Conservation (phyloP, 2,113 vertebrate genomes). For the Ictalurus punctatus region DNA sequence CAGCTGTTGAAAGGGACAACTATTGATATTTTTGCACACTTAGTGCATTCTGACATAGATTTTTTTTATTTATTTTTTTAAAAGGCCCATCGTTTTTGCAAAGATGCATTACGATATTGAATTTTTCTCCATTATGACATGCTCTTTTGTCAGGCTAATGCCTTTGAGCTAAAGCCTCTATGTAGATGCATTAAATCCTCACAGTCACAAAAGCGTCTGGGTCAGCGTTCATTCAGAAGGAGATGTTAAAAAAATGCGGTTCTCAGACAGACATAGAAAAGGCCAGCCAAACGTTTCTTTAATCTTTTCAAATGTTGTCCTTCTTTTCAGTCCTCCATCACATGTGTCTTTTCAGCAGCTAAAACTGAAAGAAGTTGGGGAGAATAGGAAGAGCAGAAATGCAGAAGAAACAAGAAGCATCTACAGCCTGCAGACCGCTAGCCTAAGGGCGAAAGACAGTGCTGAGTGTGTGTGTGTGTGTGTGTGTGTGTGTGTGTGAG, state of each 20-base stretch:
- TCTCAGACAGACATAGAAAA: slow-evolving; percentile 35
- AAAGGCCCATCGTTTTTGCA: not conserved
- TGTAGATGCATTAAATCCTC: slow-evolving; percentile 44
- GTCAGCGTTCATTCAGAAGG: slow-evolving; percentile 32
- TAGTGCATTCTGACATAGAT: slow-evolving; percentile 44
- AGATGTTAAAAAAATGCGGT: not conserved
- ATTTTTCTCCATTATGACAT: slow-evolving; percentile 44
- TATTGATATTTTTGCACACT: slow-evolving; percentile 52
- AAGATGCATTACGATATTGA: slow-evolving; percentile 55
- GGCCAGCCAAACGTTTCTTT: slow-evolving; percentile 29
- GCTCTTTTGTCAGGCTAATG: slow-evolving; percentile 50
- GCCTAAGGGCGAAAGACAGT: slow-evolving; percentile 20
- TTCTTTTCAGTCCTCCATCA: slow-evolving; percentile 23
- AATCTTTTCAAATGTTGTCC: slow-evolving; percentile 44
- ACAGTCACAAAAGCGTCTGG: slow-evolving; percentile 48
- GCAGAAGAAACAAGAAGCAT: slow-evolving; percentile 14
- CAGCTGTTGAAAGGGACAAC: slow-evolving; percentile 40
- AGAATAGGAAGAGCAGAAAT: not conserved
- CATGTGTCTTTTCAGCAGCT: slow-evolving; percentile 30
- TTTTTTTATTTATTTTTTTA: no score
- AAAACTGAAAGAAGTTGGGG: not conserved
- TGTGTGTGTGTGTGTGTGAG: slow-evolving; percentile 14
- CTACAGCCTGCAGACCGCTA: slow-evolving; percentile 27
- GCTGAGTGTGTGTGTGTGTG: slow-evolving; percentile 14
- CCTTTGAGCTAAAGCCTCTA: slow-evolving; percentile 44